Conservation (phyloP, 2,888 invertebrate genomes). For the Aricia artaxerxes region DNA sequence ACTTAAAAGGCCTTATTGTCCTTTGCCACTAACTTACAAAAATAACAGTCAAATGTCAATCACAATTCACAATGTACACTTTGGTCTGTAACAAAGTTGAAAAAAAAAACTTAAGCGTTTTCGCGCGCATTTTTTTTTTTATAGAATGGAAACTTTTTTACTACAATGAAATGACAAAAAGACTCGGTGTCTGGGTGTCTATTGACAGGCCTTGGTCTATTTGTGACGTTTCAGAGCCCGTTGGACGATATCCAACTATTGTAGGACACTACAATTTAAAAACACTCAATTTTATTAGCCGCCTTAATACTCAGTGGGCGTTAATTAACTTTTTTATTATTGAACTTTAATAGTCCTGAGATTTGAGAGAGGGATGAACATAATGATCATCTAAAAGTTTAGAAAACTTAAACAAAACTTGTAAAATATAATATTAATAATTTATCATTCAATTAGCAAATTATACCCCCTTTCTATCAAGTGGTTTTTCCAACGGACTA, state of each 20-base stretch:
- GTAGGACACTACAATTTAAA: conserved; percentile 18
- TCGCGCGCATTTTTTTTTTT: neutral
- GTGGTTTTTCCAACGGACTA: no score
- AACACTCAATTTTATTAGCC: conserved; percentile 12
- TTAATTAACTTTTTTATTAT: neutral
- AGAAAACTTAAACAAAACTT: no score
- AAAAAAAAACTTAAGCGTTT: neutral
- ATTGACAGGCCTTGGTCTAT: conserved; percentile 21
- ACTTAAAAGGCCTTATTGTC: neutral
- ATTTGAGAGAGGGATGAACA: no score
- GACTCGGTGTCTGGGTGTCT: neutral
- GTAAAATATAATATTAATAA: no score
- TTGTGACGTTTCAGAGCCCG: conserved; percentile 18
- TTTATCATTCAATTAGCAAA: no score
- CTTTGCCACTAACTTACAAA: neutral
- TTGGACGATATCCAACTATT: conserved; percentile 17
- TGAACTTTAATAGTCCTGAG: neutral
- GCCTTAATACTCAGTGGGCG: neutral
- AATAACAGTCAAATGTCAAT: neutral
- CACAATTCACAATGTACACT: neutral
- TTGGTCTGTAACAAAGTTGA: neutral
- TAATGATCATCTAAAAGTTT: no score
- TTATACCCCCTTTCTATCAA: no score
- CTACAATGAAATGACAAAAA: conserved; percentile 9
- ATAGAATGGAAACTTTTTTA: neutral